These are phyloP conservation scores for Drosophila hamatofila DNA, from an alignment of 2,888 invertebrate species.

Conservation along the genomic window DNA sequence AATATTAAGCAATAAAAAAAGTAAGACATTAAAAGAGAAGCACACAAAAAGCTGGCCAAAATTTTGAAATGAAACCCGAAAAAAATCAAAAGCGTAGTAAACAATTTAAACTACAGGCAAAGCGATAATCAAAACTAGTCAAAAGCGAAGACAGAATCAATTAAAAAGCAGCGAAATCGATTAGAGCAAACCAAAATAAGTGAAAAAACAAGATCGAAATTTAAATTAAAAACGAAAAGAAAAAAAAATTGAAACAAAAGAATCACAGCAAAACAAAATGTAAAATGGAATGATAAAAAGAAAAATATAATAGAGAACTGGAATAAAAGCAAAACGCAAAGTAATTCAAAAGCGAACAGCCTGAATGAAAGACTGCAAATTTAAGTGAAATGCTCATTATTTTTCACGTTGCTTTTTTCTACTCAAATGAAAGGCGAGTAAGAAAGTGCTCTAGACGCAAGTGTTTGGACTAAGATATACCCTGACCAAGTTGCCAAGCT, in stretches of 20 bases:
- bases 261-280: background rate
- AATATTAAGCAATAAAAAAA: too few species aligned
- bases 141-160: background rate
- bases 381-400: slow-evolving; percentile 5
- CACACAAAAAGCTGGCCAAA: too few species aligned
- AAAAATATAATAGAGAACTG: background rate
- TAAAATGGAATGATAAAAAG: background rate
- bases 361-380: background rate
- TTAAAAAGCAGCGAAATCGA: background rate
- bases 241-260: slow-evolving; percentile 1
- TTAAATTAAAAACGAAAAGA: slow-evolving; percentile 2
- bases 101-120: background rate
- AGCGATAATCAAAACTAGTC: background rate
- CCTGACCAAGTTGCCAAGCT: background rate
- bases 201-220: background rate
- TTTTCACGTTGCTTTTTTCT: background rate
- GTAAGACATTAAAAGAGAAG: background rate
- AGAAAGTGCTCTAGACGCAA: background rate
- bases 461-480: background rate
- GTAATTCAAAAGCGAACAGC: background rate
- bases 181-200: background rate
- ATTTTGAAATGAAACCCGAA: too few species aligned
- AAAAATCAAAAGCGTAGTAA: background rate
- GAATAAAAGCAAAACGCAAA: background rate
- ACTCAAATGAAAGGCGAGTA: background rate